Percentiles rank a stretch among this genome's conserved stretches.
Conservation (phyloP, 2,113 vertebrate species). For the Cricetomys ansorgei region DNA sequence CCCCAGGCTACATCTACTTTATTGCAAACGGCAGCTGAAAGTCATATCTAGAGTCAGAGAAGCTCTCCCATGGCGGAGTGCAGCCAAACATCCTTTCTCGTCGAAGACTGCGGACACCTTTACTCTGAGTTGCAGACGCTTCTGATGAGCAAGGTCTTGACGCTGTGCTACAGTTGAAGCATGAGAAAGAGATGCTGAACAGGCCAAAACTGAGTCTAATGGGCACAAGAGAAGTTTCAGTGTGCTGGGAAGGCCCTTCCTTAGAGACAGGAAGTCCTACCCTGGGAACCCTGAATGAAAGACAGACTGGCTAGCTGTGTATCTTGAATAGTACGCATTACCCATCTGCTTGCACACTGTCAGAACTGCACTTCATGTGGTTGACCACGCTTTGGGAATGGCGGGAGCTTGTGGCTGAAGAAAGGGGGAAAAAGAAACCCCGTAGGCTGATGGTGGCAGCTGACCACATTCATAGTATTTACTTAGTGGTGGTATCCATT, state of each 20-base stretch:
- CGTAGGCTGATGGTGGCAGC: fast-evolving
- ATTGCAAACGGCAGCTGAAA: background rate
- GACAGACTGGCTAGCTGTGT: too few relatives aligned
- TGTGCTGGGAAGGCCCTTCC: too few relatives aligned
- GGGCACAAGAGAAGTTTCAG: background rate
- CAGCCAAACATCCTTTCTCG: background rate
- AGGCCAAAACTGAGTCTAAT: background rate
- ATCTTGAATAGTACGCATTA: background rate
- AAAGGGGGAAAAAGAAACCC: background rate
- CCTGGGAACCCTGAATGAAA: background rate
- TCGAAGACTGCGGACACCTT: background rate
- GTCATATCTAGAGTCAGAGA: background rate
- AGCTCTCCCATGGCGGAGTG: background rate
- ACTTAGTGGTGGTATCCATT: too few relatives aligned
- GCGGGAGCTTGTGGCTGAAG: background rate
- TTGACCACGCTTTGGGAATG: background rate
- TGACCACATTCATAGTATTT: background rate
- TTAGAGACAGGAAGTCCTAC: background rate
- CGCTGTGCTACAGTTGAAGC: background rate
- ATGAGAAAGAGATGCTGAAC: background rate
- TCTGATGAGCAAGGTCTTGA: background rate
- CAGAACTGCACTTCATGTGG: background rate
- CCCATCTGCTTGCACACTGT: background rate
- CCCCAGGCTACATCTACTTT: background rate
- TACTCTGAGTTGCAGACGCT: background rate